Percentiles rank a stretch among this genome's conserved stretches.
phyloP scores from a whole-genome alignment of 2,888 invertebrate genomes.

The Sphaerophoria rueppellii region DNA sequence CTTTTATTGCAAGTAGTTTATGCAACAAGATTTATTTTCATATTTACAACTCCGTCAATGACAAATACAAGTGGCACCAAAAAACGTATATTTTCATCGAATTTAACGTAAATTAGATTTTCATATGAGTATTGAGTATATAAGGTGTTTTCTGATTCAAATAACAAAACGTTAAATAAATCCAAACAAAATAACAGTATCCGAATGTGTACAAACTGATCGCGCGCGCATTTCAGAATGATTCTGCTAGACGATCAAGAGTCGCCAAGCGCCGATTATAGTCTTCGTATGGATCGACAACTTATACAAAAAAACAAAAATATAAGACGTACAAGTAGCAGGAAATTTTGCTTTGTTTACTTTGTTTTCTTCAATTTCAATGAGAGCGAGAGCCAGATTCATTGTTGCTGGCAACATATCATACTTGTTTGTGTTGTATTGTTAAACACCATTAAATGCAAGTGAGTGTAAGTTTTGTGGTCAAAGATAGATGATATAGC shows the following conservation, averaged over 20 bases:
- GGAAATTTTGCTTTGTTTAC: slow-evolving; percentile 47
- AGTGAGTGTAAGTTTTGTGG: slow-evolving; percentile 19
- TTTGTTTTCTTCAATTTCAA: neutral
- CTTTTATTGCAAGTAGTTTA: neutral
- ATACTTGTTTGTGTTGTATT: slow-evolving; percentile 26
- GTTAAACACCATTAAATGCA: neutral
- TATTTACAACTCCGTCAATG: neutral
- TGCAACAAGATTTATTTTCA: neutral
- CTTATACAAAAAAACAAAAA: neutral
- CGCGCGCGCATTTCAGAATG: slow-evolving; percentile 82
- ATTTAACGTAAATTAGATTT: too few relatives aligned
- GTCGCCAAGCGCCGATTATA: slow-evolving; percentile 67
- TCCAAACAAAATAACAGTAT: slow-evolving; percentile 28
- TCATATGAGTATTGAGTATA: too few relatives aligned
- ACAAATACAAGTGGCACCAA: neutral
- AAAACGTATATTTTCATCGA: too few relatives aligned
- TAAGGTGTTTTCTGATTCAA: slow-evolving; percentile 9
- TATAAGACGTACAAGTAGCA: neutral
- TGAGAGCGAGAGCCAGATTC: slow-evolving; percentile 1
- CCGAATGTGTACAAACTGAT: slow-evolving; percentile 77
- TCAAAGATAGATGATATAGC: slow-evolving; percentile 49
- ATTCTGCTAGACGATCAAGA: slow-evolving; percentile 78
- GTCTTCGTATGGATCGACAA: slow-evolving; percentile 11
- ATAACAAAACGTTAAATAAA: slow-evolving; percentile 10
- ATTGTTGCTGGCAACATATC: slow-evolving; percentile 72